Percentiles rank a stretch among this genome's conserved stretches.
Conservation (phyloP, 2,888 invertebrate genomes). For the Candidula unifasciata region DNA sequence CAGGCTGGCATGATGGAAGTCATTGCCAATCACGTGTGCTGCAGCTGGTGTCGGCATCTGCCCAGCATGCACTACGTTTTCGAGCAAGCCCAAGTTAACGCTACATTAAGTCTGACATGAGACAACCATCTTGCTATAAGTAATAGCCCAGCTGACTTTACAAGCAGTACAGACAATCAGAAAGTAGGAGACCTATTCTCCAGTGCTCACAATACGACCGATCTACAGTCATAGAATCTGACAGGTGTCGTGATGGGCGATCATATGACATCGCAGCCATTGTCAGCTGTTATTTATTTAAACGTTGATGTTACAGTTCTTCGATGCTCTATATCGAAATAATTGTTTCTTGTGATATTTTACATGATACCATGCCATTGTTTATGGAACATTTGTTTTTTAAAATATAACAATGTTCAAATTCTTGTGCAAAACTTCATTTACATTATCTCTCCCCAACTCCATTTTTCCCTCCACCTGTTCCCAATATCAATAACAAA, state of each 20-base stretch:
- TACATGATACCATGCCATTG: too few species aligned
- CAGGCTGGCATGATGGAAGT: slow-evolving; percentile 21
- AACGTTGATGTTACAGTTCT: background rate
- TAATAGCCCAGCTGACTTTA: background rate
- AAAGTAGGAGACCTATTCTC: background rate
- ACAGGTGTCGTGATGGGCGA: background rate
- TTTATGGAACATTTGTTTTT: too few species aligned
- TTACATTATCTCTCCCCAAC: too few species aligned
- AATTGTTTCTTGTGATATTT: too few species aligned
- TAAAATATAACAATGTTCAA: too few species aligned
- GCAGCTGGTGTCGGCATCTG: slow-evolving; percentile 14
- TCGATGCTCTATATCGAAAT: too few species aligned
- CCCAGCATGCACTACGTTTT: slow-evolving; percentile 7
- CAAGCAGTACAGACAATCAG: background rate
- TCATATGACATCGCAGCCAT: background rate
- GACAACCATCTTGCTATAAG: background rate
- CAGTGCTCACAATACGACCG: background rate
- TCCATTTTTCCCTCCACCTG: too few species aligned
- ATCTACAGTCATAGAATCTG: background rate
- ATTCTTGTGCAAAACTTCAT: too few species aligned
- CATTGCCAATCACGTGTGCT: slow-evolving; percentile 27
- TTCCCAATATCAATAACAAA: too few species aligned
- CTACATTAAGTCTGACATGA: background rate
- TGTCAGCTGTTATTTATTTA: background rate
- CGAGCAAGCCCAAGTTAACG: slow-evolving; percentile 6